These are phyloP conservation scores for Mobula hypostoma DNA, from an alignment of 2,113 vertebrate genomes.

Conservation along the genomic window DNA sequence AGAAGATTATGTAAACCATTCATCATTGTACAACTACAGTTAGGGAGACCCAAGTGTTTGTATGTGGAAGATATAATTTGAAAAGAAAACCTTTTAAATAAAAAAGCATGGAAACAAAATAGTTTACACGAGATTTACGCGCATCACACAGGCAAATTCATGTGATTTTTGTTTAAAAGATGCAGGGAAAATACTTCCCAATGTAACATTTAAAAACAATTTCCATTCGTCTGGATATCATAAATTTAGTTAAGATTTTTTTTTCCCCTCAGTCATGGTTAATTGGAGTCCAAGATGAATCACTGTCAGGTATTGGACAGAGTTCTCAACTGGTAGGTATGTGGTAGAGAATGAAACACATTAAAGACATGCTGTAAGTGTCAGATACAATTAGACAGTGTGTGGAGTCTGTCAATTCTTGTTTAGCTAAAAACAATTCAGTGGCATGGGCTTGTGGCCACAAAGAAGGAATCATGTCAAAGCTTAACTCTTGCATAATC, in stretches of 20 bases:
- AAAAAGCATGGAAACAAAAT: conserved; percentile 26
- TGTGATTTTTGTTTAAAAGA: neutral
- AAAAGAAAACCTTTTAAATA: neutral
- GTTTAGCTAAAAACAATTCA: neutral
- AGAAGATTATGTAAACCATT: neutral
- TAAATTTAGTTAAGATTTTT: conserved; percentile 15
- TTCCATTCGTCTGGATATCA: neutral
- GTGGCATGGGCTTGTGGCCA: neutral
- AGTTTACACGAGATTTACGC: conserved; percentile 1
- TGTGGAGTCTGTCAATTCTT: neutral
- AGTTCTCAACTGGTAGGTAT: neutral
- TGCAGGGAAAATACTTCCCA: conserved; percentile 1
- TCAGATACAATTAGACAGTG: neutral
- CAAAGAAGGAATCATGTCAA: neutral
- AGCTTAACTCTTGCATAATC: neutral
- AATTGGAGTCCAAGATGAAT: neutral
- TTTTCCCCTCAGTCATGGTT: neutral
- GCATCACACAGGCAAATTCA: neutral
- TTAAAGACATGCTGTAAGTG: neutral
- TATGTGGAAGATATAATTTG: conserved; percentile 33
- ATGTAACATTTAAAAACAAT: neutral
- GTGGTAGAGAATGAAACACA: neutral
- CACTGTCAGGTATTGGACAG: neutral
- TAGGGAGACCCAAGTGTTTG: conserved; percentile 36
- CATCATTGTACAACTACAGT: conserved; percentile 21